Percentiles rank a stretch among this genome's conserved stretches.
Conservation (phyloP, 2,113 vertebrate species). For the Bos javanicus region DNA sequence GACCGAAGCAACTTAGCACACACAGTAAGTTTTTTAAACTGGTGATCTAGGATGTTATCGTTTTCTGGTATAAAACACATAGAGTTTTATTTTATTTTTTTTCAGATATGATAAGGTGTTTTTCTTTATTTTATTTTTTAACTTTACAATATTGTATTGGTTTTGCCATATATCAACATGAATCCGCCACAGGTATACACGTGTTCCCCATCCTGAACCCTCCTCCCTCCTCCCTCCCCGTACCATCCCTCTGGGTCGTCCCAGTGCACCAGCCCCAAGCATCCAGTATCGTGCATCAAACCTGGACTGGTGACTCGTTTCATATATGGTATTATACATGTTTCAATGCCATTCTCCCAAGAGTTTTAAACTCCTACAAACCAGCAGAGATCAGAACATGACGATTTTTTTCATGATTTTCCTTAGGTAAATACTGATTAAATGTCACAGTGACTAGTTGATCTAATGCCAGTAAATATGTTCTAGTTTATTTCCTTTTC, state of each 20-base stretch:
- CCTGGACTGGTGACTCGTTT: too few relatives aligned
- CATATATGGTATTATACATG: too few relatives aligned
- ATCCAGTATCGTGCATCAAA: too few relatives aligned
- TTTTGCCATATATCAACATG: too few relatives aligned
- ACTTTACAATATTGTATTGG: too few relatives aligned
- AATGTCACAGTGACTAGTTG: background rate
- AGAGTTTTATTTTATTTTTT: background rate
- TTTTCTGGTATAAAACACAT: background rate
- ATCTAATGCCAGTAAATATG: background rate
- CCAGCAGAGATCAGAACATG: background rate
- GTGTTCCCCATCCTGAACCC: too few relatives aligned
- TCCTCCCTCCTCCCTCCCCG: too few relatives aligned
- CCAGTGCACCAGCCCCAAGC: too few relatives aligned
- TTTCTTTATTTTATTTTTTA: too few relatives aligned
- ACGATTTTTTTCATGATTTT: background rate
- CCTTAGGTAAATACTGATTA: background rate
- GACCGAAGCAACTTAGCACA: background rate
- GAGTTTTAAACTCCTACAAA: background rate
- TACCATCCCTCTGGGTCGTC: too few relatives aligned
- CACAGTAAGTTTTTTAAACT: background rate
- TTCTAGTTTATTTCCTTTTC: background rate
- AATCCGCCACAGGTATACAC: too few relatives aligned
- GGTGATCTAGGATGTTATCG: background rate
- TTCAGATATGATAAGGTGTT: background rate
- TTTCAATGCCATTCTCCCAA: too few relatives aligned